Evolutionary conservation across 2,888 invertebrate species (phyloP).

Genomic region (Hydraecia micacea): DNA sequence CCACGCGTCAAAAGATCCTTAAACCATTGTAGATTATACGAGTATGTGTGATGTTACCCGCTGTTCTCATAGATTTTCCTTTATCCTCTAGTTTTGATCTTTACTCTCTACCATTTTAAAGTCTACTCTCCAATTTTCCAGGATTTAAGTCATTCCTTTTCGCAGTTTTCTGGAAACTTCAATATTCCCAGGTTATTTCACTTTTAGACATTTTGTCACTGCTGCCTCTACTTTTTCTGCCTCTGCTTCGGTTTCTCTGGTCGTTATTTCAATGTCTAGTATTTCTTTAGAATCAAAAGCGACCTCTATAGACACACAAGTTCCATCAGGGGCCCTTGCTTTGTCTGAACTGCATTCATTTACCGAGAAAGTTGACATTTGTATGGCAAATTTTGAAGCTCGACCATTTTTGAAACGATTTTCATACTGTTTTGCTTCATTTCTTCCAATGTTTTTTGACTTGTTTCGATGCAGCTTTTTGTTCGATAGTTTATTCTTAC

Average conservation of each 20-base stretch:
- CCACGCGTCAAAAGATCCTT: background rate
- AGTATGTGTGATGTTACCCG: background rate
- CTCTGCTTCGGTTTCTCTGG: background rate
- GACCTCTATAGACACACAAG: constrained; percentile 38
- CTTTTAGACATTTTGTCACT: background rate
- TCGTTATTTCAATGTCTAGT: constrained; percentile 8
- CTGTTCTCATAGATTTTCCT: background rate
- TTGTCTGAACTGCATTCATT: constrained; percentile 29
- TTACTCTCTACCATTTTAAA: background rate
- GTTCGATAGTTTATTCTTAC: background rate
- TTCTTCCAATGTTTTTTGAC: background rate
- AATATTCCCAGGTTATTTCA: background rate
- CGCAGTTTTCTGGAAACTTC: background rate
- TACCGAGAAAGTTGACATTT: background rate
- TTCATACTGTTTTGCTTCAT: background rate
- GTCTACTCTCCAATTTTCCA: background rate
- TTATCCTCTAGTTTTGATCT: background rate
- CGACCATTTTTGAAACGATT: background rate
- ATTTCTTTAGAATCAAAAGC: constrained; percentile 33
- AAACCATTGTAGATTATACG: background rate
- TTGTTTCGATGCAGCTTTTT: background rate
- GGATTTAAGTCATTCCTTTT: background rate
- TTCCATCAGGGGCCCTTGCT: constrained; percentile 41
- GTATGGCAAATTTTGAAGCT: background rate
- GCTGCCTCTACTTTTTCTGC: background rate